These are phyloP conservation scores for Eira barbara DNA, from an alignment of 2,113 vertebrate species.

Conservation along the genomic window DNA sequence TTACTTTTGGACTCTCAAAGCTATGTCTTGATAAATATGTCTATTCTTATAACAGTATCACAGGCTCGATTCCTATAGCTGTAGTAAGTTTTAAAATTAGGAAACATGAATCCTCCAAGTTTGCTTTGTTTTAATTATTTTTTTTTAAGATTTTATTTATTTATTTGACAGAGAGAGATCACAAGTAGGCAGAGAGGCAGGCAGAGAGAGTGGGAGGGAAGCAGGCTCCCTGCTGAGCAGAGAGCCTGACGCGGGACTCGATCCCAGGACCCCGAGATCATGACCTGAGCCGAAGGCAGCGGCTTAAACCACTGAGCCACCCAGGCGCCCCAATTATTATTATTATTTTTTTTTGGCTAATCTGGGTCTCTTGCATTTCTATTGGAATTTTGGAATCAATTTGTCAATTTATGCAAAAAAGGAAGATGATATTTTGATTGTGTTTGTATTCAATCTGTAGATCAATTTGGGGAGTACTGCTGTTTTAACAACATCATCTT, in stretches of 20 bases:
- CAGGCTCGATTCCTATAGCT: not conserved
- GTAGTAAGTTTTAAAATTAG: not conserved
- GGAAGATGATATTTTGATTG: not conserved
- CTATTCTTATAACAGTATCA: not conserved
- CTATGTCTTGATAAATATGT: not conserved
- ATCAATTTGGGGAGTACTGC: not conserved
- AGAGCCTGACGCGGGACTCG: too few relatives aligned
- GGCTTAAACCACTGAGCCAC: too few relatives aligned
- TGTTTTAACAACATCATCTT: not conserved
- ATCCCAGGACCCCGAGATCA: too few relatives aligned
- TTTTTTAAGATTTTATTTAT: too few relatives aligned
- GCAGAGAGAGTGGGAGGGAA: too few relatives aligned
- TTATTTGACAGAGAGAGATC: too few relatives aligned
- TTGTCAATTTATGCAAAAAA: not conserved
- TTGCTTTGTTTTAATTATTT: not conserved
- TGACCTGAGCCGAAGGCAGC: too few relatives aligned
- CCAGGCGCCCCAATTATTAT: too few relatives aligned
- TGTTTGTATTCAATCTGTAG: not conserved
- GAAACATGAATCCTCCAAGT: not conserved
- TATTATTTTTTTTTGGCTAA: conserved; percentile 1
- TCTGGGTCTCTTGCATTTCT: not conserved
- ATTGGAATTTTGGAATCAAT: not conserved
- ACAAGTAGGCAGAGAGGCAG: too few relatives aligned
- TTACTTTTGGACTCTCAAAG: not conserved
- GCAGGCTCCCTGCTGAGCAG: too few relatives aligned